A percentile compares a stretch with the other conserved stretches of the same genome.
These are phyloP conservation scores for Branchellion lobata DNA, from an alignment of 2,888 invertebrate genomes.

Conservation along the genomic window DNA sequence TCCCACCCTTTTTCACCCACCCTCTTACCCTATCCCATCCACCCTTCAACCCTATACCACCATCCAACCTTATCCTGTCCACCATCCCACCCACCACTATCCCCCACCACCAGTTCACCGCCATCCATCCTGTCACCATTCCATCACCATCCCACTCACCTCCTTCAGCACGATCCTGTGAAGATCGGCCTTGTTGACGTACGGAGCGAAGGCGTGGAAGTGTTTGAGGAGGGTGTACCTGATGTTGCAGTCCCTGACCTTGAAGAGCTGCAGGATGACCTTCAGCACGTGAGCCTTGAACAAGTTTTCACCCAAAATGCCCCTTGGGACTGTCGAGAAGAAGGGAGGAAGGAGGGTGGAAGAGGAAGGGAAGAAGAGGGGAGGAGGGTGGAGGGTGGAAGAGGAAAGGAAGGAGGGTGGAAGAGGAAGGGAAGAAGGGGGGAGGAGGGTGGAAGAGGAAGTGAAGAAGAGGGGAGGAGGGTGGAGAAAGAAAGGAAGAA, in stretches of 20 bases:
- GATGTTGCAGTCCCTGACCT: constrained; percentile 80
- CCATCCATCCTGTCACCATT: background rate
- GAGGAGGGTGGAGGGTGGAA: too few relatives aligned
- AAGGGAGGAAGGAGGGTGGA: background rate
- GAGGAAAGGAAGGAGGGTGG: too few relatives aligned
- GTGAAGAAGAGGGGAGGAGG: too few relatives aligned
- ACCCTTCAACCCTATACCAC: background rate
- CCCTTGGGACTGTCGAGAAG: constrained; percentile 15
- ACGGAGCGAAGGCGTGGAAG: constrained; percentile 74
- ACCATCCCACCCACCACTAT: background rate
- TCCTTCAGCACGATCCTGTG: constrained; percentile 79
- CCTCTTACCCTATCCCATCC: background rate
- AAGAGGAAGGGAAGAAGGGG: background rate
- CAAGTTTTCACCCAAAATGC: constrained; percentile 70
- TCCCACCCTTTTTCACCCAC: background rate
- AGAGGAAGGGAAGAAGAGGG: background rate
- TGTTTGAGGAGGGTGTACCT: constrained; percentile 76
- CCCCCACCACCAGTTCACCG: background rate
- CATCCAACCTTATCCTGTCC: background rate
- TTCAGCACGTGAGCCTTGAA: constrained; percentile 76
- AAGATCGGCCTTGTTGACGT: constrained; percentile 76
- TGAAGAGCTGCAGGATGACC: constrained; percentile 70
- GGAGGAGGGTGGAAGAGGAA: background rate
- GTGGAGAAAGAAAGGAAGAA: too few relatives aligned
- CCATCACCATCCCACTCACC: too few relatives aligned